Percentiles rank a stretch among this genome's conserved stretches.
Conservation (phyloP, 2,797 vertebrate species). For the Danio choprae region DNA sequence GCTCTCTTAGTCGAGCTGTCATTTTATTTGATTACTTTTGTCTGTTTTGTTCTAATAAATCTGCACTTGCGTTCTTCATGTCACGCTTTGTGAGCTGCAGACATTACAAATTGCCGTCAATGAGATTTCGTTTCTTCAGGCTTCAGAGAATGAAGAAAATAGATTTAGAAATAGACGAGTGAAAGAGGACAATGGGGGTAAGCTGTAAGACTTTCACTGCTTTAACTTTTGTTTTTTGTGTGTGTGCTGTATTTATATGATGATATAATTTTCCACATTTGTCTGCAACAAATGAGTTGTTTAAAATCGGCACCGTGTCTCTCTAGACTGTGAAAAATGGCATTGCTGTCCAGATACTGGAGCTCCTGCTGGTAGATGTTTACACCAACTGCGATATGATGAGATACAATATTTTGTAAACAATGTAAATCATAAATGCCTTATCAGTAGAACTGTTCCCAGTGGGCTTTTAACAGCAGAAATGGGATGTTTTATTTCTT, state of each 20-base stretch:
- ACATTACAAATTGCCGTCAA: not conserved
- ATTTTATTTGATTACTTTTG: not conserved
- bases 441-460: not conserved
- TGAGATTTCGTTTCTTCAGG: not conserved
- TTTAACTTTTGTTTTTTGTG: not conserved
- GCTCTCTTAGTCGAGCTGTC: not conserved
- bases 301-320: not conserved
- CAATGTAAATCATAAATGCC: not conserved
- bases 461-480: not conserved
- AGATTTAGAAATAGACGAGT: not conserved
- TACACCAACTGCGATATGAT: not conserved
- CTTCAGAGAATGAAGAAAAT: constrained; percentile 1
- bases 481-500: no score
- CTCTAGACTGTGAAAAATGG: not conserved
- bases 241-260: no score
- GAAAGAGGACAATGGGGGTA: not conserved
- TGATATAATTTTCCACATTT: not conserved
- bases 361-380: not conserved
- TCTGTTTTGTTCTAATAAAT: not conserved
- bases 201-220: no score
- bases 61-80: constrained; percentile 1
- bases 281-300: not conserved
- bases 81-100: not conserved
- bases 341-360: not conserved
- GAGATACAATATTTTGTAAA: not conserved